A percentile compares a stretch with the other conserved stretches of the same genome.
phyloP scores from a whole-genome alignment of 2,797 vertebrate species.

The Eulemur rubriventer region DNA sequence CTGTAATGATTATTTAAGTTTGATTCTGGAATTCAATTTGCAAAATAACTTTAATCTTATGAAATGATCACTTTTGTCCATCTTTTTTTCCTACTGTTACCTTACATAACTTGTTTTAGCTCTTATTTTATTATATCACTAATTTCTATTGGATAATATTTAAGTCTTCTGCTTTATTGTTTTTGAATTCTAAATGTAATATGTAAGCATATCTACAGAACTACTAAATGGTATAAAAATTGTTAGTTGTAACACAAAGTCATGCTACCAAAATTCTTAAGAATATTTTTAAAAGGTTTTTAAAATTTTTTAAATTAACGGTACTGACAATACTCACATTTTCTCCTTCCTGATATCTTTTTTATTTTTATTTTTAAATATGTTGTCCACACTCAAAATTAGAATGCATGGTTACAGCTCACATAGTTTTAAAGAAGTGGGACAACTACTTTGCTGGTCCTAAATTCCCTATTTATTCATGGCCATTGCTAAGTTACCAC shows the following conservation, averaged over 20 bases:
- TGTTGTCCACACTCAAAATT: background rate
- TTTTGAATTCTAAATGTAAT: background rate
- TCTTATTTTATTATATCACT: background rate
- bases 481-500: background rate
- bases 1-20: background rate
- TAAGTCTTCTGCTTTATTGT: background rate
- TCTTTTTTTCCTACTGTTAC: background rate
- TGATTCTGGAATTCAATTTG: background rate
- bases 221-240: background rate
- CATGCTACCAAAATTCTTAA: background rate
- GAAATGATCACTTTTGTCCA: background rate
- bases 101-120: background rate
- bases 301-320: background rate
- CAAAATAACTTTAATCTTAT: background rate
- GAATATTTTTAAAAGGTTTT: background rate
- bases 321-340: background rate
- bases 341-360: background rate
- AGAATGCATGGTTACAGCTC: background rate
- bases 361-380: background rate
- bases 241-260: background rate
- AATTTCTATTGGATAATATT: background rate
- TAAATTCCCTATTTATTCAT: background rate
- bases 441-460: background rate
- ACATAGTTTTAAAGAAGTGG: background rate
- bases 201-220: background rate